phyloP scores from a whole-genome alignment of 2,113 vertebrate species.

The Lamprotornis superbus region DNA sequence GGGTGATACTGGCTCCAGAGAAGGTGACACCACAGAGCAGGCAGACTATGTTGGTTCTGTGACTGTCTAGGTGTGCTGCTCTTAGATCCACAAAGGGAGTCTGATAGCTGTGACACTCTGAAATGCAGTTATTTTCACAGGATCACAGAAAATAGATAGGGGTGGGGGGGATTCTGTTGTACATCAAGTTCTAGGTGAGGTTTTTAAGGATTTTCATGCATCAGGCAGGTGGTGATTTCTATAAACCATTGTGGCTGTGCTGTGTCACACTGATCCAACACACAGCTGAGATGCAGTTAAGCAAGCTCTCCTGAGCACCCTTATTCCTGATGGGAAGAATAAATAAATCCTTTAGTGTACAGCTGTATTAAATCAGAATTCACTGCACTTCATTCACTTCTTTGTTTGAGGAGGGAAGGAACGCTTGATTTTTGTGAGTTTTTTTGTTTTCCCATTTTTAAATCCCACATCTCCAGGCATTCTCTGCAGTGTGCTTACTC shows the following conservation, averaged over 20 bases:
- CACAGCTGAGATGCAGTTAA: background rate
- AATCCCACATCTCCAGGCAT: background rate
- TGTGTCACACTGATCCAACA: background rate
- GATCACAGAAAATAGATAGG: too few relatives aligned
- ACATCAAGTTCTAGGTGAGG: background rate
- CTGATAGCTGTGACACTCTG: background rate
- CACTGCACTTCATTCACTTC: background rate
- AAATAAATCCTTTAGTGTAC: background rate
- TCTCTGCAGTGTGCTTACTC: background rate
- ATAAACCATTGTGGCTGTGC: accelerated
- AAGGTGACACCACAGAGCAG: background rate
- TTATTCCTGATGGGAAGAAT: background rate
- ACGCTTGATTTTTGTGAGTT: too few relatives aligned
- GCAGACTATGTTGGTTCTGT: accelerated
- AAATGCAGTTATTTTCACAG: background rate
- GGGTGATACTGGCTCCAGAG: background rate
- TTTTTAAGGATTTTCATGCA: background rate
- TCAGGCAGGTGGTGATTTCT: background rate
- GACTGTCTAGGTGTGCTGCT: background rate
- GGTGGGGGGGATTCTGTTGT: background rate
- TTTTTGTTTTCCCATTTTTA: accelerated
- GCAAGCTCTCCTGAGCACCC: background rate
- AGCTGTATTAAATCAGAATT: background rate
- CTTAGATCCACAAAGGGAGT: too few relatives aligned
- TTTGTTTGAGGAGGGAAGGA: background rate